Evolutionary conservation across 2,113 vertebrate species (phyloP).

Genomic region (Micronycteris hirsuta): DNA sequence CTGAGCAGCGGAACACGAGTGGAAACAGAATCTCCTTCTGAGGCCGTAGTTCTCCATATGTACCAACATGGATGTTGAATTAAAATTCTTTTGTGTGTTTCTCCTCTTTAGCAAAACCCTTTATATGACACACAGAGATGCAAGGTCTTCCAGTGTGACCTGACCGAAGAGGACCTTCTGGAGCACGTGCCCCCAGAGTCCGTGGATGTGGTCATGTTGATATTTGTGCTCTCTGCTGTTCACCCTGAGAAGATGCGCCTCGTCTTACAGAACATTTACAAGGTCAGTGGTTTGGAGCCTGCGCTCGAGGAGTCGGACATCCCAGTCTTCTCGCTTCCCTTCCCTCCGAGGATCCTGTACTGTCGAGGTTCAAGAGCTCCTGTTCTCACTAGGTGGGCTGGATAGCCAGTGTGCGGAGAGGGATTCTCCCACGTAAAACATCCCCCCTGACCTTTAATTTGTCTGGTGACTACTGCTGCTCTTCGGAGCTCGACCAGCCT

Average conservation of each 20-base stretch:
- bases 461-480: neutral
- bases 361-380: neutral
- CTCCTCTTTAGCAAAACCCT: constrained; percentile 86
- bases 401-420: neutral
- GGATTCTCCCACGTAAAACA: neutral
- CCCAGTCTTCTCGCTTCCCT: neutral
- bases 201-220: constrained; percentile 89
- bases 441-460: neutral
- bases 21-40: neutral
- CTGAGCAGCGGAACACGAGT: neutral
- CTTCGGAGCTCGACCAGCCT: neutral
- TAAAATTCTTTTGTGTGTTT: constrained; percentile 32
- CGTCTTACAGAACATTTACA: constrained; percentile 88
- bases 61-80: neutral
- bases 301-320: neutral
- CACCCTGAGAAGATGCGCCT: constrained; percentile 96
- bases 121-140: constrained; percentile 87
- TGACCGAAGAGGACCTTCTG: constrained; percentile 91
- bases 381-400: neutral
- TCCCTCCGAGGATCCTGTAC: neutral
- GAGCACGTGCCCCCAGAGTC: constrained; percentile 83
- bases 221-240: constrained; percentile 96
- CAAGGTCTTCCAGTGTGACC: constrained; percentile 94
- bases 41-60: neutral
- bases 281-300: constrained; percentile 78